Conservation (phyloP, 2,113 vertebrate genomes). For the Dasyprocta punctata region DNA sequence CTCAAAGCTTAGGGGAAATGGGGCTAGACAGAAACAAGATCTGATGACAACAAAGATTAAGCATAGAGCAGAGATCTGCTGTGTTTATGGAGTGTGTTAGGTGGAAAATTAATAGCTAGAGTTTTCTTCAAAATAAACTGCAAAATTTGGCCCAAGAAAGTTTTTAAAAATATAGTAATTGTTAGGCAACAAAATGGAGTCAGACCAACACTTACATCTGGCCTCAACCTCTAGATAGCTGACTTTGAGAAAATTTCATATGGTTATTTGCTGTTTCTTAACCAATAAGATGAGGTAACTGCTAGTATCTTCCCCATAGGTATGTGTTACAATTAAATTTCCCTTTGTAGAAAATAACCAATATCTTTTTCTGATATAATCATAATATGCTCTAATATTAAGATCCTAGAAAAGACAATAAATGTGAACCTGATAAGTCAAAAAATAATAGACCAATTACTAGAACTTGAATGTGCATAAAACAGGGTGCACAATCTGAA, state of each 20-base stretch:
- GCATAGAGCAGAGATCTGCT: neutral
- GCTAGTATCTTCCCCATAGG: neutral
- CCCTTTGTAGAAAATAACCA: neutral
- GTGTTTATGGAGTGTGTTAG: neutral
- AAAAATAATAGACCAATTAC: neutral
- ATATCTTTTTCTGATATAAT: neutral
- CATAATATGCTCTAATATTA: neutral
- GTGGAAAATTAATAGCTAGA: neutral
- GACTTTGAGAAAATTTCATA: neutral
- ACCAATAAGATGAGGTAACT: neutral
- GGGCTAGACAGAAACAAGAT: constrained; percentile 50
- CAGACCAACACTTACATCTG: neutral
- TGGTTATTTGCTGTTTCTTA: neutral
- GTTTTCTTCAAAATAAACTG: constrained; percentile 28
- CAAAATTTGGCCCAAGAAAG: neutral
- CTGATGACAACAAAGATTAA: constrained; percentile 58
- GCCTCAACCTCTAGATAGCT: neutral
- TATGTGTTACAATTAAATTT: neutral
- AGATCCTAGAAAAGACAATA: neutral
- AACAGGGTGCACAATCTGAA: neutral
- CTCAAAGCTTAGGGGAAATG: constrained; percentile 3
- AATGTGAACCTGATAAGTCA: constrained; percentile 10
- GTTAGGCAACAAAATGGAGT: neutral
- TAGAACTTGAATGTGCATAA: neutral
- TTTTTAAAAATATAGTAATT: neutral